Base-by-base conservation (phyloP, 2,113 vertebrate species). In the Hyla sarda region DNA sequence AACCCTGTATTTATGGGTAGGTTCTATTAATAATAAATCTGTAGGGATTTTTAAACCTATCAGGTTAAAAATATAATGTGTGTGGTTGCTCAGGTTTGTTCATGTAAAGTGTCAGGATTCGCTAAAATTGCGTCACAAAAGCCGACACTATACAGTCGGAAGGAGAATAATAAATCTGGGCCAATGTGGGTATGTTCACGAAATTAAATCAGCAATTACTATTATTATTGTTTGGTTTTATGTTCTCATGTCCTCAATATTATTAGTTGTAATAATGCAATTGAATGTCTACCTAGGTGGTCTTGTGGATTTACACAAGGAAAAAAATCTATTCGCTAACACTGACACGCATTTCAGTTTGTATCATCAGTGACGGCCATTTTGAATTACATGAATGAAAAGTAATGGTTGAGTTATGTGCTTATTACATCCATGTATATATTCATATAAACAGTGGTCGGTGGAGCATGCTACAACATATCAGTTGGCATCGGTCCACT, bases 401-500 rank as follows among this genome's bases (percentile, higher is more conserved):
- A 45, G 54, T 21, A 62, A 47, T n/a, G 30, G 37, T n/a, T 60
- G 56, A 37, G 34, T 13, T 62, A 14, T 41, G 32, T 45, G 23
- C 17, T 11, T 32, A 25, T n/a, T 45, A 80, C 13, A 50, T 52
- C 47, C 52, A 41, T 79, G 21, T 60, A 80, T 34, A 71, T 71
- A 37, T 21, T 30, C 34, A 62, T n/a, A 25, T 47, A 80, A 80
- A 62, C 45, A 13, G 10, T 82, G 41, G 45, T 37, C 28, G 80
- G 34, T 52, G 45, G 62, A 52, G 62, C 62, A 41, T 80, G 54
- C 37, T 79, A 58, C 21, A 60, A 79, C 34, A 5, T 67, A 82
- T 48, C 45, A 82, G 60, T 69, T 82, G 80, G 41, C 80, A 69
- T n/a, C 16, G 37, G 41, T 82, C 80, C 45, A n/a, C 45, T 19